Evolutionary conservation across 2,888 invertebrate species (phyloP).

Genomic region (Druceiella hillmani): DNA sequence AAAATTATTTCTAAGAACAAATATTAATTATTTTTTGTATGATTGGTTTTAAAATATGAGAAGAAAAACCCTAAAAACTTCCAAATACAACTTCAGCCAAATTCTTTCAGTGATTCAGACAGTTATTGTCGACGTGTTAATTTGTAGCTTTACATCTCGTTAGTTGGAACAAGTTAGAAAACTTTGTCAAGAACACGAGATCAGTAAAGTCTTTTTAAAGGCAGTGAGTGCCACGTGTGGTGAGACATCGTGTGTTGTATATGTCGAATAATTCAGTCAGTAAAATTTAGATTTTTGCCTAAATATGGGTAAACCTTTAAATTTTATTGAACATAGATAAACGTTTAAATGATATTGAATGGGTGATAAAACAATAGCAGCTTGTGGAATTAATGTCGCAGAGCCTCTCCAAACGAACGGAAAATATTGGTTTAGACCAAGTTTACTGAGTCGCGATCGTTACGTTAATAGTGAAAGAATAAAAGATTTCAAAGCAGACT

Average conservation of each 20-base stretch:
- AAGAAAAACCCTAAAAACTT: too few species aligned
- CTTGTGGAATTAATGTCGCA: conserved; percentile 14
- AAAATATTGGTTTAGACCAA: conserved; percentile 20
- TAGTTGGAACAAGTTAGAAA: conserved; percentile 20
- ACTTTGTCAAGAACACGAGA: conserved; percentile 18
- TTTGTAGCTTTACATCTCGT: conserved; percentile 16
- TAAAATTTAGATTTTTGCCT: conserved; percentile 16
- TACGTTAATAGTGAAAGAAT: too few species aligned
- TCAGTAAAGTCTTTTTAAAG: conserved; percentile 16
- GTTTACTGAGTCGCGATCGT: conserved; percentile 21
- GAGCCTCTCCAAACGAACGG: too few species aligned
- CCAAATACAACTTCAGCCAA: too few species aligned
- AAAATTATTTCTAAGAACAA: too few species aligned
- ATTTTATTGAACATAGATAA: too few species aligned
- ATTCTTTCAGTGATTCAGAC: too few species aligned
- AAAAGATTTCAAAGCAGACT: conserved; percentile 18
- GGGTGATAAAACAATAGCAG: conserved; percentile 16
- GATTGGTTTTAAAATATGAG: too few species aligned
- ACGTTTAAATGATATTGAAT: too few species aligned
- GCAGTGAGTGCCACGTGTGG: too few species aligned
- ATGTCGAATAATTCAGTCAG: conserved; percentile 15
- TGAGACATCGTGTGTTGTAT: conserved; percentile 16
- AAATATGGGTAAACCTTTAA: conserved; percentile 14
- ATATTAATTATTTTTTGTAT: too few species aligned
- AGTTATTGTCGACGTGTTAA: conserved; percentile 7